Conservation (phyloP, 1,140 invertebrate species). For the Acyrthosiphon pisum region DNA sequence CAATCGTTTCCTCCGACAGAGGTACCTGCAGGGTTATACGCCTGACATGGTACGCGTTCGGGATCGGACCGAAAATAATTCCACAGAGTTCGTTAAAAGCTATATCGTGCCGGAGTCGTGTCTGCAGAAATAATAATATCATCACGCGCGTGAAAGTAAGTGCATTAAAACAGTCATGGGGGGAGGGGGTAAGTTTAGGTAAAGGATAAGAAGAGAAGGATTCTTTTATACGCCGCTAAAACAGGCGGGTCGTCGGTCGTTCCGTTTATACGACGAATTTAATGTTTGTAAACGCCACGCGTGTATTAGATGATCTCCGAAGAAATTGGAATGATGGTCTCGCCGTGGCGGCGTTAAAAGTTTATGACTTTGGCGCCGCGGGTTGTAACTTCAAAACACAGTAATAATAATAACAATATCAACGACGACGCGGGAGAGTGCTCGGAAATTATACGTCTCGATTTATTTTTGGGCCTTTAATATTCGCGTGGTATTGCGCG, state of each 20-base stretch:
- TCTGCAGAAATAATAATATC: not conserved
- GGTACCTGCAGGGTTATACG: not conserved
- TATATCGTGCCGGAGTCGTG: not conserved
- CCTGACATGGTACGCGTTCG: too few relatives aligned
- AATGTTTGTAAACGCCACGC: not conserved
- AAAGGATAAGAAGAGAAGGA: not conserved
- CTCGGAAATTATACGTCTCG: not conserved
- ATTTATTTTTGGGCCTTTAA: not conserved
- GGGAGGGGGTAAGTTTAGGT: too few relatives aligned
- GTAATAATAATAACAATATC: not conserved
- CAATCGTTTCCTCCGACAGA: not conserved
- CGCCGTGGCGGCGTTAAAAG: not conserved
- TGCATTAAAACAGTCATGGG: not conserved
- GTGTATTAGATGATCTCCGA: not conserved
- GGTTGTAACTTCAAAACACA: not conserved
- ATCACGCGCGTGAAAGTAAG: not conserved
- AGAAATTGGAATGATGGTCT: not conserved
- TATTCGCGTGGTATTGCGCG: not conserved
- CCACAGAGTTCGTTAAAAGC: not conserved
- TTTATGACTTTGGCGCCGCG: not conserved
- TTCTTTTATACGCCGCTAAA: not conserved
- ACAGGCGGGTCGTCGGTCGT: not conserved
- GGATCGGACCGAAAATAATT: too few relatives aligned
- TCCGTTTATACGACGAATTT: not conserved
- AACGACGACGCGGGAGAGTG: not conserved